Conservation (phyloP, 2,888 invertebrate genomes). For the Bellardia bayeri region DNA sequence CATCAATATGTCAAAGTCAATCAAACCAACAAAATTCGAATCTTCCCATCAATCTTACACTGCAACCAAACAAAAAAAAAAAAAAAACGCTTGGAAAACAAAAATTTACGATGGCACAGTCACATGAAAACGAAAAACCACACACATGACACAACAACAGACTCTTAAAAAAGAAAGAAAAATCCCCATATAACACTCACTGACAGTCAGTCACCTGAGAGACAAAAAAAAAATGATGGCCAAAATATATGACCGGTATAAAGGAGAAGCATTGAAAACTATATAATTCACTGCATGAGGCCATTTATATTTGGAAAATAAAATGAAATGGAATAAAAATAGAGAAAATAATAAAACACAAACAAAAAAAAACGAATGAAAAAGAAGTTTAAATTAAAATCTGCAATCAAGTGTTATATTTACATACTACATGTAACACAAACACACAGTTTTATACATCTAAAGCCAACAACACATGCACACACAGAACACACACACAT, state of each 20-base stretch:
- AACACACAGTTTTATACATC: not conserved
- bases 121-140: slow-evolving; percentile 31
- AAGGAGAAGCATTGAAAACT: slow-evolving; percentile 52
- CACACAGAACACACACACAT: not conserved
- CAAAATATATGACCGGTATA: slow-evolving; percentile 40
- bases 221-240: slow-evolving; percentile 8
- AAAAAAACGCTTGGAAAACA: slow-evolving; percentile 43
- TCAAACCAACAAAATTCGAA: slow-evolving; percentile 78
- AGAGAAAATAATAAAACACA: not conserved
- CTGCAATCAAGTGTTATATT: slow-evolving; percentile 71
- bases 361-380: slow-evolving; percentile 21
- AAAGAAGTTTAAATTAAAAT: slow-evolving; percentile 67
- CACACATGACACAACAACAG: slow-evolving; percentile 22
- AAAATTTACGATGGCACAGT: slow-evolving; percentile 57
- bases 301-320: slow-evolving; percentile 39
- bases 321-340: slow-evolving; percentile 61
- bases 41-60: slow-evolving; percentile 47
- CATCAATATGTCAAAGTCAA: slow-evolving; percentile 83
- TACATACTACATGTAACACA: slow-evolving; percentile 53
- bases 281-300: slow-evolving; percentile 63
- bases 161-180: not conserved
- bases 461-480: slow-evolving; percentile 23
- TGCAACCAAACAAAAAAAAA: slow-evolving; percentile 6
- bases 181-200: slow-evolving; percentile 30
- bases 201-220: slow-evolving; percentile 47